phyloP scores from a whole-genome alignment of 2,888 invertebrate genomes.

The Monopis laevigella region DNA sequence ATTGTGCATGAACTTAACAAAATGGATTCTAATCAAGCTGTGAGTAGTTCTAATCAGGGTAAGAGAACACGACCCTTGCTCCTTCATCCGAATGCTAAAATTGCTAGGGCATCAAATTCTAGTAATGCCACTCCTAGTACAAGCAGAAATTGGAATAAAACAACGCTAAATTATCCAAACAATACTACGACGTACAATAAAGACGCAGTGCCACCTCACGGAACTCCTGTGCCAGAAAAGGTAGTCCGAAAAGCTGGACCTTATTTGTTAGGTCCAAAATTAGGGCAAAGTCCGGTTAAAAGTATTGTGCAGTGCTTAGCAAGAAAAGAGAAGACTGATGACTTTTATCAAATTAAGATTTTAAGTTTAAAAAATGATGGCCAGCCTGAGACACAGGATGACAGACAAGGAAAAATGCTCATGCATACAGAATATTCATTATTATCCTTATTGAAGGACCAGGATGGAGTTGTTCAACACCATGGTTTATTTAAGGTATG shows the following conservation, averaged over 20 bases:
- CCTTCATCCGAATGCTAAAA: slow-evolving; percentile 47
- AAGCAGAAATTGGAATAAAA: slow-evolving; percentile 40
- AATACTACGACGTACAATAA: slow-evolving; percentile 40
- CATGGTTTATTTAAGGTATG: slow-evolving; percentile 82
- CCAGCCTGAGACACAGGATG: slow-evolving; percentile 74
- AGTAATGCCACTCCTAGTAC: slow-evolving; percentile 37
- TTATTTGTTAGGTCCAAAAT: slow-evolving; percentile 73
- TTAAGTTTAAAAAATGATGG: slow-evolving; percentile 59
- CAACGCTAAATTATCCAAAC: slow-evolving; percentile 30
- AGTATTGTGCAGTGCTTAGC: slow-evolving; percentile 82
- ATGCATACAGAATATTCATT: slow-evolving; percentile 81
- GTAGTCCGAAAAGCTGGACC: slow-evolving; percentile 71
- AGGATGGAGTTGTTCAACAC: slow-evolving; percentile 79
- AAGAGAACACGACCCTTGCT: slow-evolving; percentile 58
- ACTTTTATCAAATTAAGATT: slow-evolving; percentile 77
- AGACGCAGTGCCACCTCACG: slow-evolving; percentile 52
- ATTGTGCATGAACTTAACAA: too few species aligned
- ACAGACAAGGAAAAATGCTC: slow-evolving; percentile 80
- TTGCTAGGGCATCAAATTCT: slow-evolving; percentile 29
- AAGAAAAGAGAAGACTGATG: slow-evolving; percentile 73
- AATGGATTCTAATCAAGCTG: slow-evolving; percentile 56
- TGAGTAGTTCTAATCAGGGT: slow-evolving; percentile 46
- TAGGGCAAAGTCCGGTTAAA: slow-evolving; percentile 78
- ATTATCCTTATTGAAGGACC: slow-evolving; percentile 72
- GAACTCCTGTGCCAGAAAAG: slow-evolving; percentile 62